Conservation (phyloP, 1,140 invertebrate species). For the Babylonia areolata region DNA sequence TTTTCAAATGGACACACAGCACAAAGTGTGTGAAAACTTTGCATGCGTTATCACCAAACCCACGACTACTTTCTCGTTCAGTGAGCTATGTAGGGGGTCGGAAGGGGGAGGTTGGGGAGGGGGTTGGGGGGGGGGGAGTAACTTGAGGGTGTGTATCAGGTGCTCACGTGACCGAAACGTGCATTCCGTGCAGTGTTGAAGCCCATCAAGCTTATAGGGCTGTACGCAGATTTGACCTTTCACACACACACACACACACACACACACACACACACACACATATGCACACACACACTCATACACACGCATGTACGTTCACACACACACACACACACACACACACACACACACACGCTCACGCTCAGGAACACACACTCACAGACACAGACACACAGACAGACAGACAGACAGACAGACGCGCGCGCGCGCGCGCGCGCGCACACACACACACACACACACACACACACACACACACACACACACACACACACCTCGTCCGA, state of each 20-base stretch:
- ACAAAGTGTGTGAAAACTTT: too few species aligned
- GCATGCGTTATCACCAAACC: too few species aligned
- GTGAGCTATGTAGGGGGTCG: too few species aligned
- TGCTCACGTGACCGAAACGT: too few species aligned
- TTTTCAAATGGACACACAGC: too few species aligned
- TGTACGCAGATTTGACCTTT: too few species aligned
- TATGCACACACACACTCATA: neutral
- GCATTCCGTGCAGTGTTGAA: too few species aligned
- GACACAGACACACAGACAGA: neutral
- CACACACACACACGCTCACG: neutral
- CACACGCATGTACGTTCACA: neutral
- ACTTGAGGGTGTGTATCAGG: too few species aligned
- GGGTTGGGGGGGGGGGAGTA: too few species aligned
- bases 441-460: conserved; percentile 11
- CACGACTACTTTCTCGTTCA: too few species aligned
- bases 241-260: neutral
- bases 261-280: neutral
- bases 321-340: neutral
- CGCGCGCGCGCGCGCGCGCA: neutral
- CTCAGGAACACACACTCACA: neutral
- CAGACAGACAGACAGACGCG: neutral
- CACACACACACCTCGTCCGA: neutral
- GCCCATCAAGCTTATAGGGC: too few species aligned
- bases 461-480: neutral
- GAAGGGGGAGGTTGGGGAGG: too few species aligned